Evolutionary conservation across 2,797 vertebrate genomes (phyloP), one percentile per base, ranked within the genome.

Genomic region (Rhodeus uyekii): DNA sequence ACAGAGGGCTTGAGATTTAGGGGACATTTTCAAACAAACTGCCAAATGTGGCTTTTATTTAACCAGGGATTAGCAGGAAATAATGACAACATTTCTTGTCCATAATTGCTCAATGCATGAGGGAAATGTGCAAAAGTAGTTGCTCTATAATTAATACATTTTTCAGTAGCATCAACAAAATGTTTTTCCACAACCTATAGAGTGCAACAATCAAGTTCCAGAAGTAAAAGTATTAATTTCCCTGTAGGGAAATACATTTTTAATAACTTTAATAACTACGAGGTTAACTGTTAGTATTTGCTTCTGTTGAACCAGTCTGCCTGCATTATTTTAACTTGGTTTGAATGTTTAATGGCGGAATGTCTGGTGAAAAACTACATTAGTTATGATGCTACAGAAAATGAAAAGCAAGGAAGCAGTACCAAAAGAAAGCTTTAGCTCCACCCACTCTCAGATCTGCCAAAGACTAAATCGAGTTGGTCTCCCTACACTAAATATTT

Each of bases 21-120:
- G 27, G 19, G 63, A 67, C 50, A 76, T 34, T 60, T 69, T 71
- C 53, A 76, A 63, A 77, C 19, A 4, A 61, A 24, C 42, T 76
- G 19, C 18, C 64, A 81, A 27, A 71, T 77, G 46, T 36, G 32
- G 27, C 27, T 58, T 34, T 16, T 8, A 38, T 64, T 81, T 64
- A 73, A 29, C 78, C 19, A 27, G 65, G 9, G 14, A 24, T 63
- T 38, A 19, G 16, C 19, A 14, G 24, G 46, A 77, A 76, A 72
- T 39, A 8, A 16, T 34, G 2, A 22, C 3, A 53, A n/a, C 13
- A 6, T 24, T 36, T n/a, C n/a, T 69, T 61, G 12, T 29, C n/a
- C 27, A n/a, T 39, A 69, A 58, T 29, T 68, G 36, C 44, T 38
- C 5, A 36, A 12, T 65, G 76, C 10, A 1, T 36, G n/a, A 65